Base-by-base conservation (phyloP, 1,140 invertebrate genomes). In the Drosophila tropicalis region DNA sequence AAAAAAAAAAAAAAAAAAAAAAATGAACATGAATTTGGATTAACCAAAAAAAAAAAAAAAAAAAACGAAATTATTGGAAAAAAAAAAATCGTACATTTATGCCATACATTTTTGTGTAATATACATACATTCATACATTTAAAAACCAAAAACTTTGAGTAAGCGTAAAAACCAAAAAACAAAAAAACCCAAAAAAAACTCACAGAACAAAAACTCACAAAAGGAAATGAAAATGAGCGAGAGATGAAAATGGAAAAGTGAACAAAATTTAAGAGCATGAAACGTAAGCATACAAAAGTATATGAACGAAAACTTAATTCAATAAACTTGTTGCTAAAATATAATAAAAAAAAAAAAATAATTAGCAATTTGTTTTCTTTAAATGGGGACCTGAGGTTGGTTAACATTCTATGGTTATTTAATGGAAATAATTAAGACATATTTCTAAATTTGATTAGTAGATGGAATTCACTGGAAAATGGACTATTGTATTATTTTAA, bases 261-360 rank as follows among this genome's bases (percentile, higher is more conserved):
- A 75, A 29, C 5, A 29, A 76, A 76, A 54, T 12, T 36, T 36
- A 66, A 75, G 73, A 78, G 74, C 72, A 81, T 41, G 62, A 56
- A 81, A 74, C 72, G 69, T 89, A 79, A 89, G 74, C 77, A 84
- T 84, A 63, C 44, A 80, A 77, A 89, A 78, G 84, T 72, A 84
- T 83, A 80, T 74, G 84, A 89, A 89, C 74, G 71, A 73, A 51
- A 84, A 68, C 83, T 78, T 81, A 89, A 89, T 89, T 89, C 84
- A 89, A 89, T 89, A 89, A 89, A 89, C 84, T 89, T 89, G 84
- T 89, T 89, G 84, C 84, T 84, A 89, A 87, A 78, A 87, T 87
- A 87, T 72, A 83, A 83, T 78, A 87, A 70, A 68, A 74, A 71
- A 67, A 22, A 51, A 29, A 64, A 19, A 51, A 29, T 29, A 6